Evolutionary conservation across 2,113 vertebrate genomes (phyloP), one percentile per base, ranked within the genome.

Genomic region (Ictalurus furcatus): DNA sequence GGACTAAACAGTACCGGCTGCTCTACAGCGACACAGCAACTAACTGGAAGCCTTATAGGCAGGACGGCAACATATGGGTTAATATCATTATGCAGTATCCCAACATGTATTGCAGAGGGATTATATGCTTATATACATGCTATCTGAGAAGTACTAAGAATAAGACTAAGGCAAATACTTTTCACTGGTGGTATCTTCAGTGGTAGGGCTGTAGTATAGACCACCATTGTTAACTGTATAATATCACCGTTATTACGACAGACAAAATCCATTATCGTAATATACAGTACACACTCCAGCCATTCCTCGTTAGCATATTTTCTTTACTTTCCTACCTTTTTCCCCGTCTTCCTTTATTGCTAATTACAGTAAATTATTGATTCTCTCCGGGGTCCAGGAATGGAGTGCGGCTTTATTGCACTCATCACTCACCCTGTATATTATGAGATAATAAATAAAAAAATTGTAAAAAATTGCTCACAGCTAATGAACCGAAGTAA

Each of bases 31-130:
- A 99, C 87, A 97, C 97, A 0, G 97, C 97, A n/a, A 98, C 95
- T 67, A 99, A 99, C 89, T 99, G 98, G 98, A 98, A 98, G 67
- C 97, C 98, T 0, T 99, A 98, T 73, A 96, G 97, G 71, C 98
- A 99, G 78, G 98, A 99, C 82, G 97, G 97, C 34, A 99, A 97
- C 78, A 98, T 98, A 84, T 98, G 97, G 97, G 97, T 98, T 79
- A 86, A 63, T 90, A 85, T 73, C 21, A 14, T 83, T 37, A 78
- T 34, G 44, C n/a, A 30, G 37, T 40, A 56, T 21, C 14, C 56
- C 23, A 52, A 84, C 56, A 44, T 87, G 76, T 67, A 87, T 76
- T n/a, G 19, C 28, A 11, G 23, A 69, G 74, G 44, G 11, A 59
- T 23, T 82, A 73, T 44, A 81, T 25, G 0, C 30, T 85, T 5